Conservation (phyloP, 1,140 invertebrate genomes). For the Belonocnema kinseyi region DNA sequence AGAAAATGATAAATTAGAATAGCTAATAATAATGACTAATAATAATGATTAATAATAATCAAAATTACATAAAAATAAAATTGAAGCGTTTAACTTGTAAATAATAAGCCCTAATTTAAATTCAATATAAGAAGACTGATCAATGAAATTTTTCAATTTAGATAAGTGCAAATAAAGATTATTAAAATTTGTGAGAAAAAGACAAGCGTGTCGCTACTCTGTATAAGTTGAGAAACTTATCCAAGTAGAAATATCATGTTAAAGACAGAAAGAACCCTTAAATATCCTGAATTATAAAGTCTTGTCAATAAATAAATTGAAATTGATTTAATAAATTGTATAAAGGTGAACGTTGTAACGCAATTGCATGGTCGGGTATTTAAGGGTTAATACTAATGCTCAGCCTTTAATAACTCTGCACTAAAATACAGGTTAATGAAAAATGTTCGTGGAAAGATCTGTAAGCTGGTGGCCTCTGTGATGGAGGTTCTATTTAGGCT, state of each 20-base stretch:
- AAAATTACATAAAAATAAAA: too few relatives aligned
- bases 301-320: neutral
- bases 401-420: slow-evolving; percentile 68
- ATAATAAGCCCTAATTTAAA: too few relatives aligned
- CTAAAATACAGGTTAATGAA: slow-evolving; percentile 76
- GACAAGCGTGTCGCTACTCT: too few relatives aligned
- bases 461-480: slow-evolving; percentile 79
- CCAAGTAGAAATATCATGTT: neutral
- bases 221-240: neutral
- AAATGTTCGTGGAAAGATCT: slow-evolving; percentile 78
- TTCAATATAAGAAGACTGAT: neutral
- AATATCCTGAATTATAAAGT: slow-evolving; percentile 33
- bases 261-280: slow-evolving; percentile 35
- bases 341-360: neutral
- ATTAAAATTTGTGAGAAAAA: too few relatives aligned
- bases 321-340: neutral
- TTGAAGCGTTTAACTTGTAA: too few relatives aligned
- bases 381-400: slow-evolving; percentile 52
- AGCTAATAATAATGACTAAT: too few relatives aligned
- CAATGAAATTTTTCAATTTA: neutral
- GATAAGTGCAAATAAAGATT: neutral
- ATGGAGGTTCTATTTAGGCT: slow-evolving; percentile 80
- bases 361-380: slow-evolving; percentile 44
- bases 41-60: too few relatives aligned
- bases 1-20: too few relatives aligned